Evolutionary conservation across 2,113 vertebrate genomes (phyloP).

Genomic region (Bujurquina vittata): DNA sequence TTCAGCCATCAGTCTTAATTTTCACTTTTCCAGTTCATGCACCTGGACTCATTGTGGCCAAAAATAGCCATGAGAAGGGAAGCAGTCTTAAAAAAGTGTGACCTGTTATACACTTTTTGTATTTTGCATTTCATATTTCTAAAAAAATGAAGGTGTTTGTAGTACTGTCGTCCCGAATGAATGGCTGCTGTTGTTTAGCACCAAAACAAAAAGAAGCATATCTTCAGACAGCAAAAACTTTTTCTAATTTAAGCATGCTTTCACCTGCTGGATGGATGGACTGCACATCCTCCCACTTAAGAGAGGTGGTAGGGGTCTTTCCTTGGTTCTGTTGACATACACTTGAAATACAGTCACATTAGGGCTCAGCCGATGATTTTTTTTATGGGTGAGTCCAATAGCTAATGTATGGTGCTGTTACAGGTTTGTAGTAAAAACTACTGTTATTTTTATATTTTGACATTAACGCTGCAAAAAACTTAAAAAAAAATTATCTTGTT

Average conservation of each 20-base stretch:
- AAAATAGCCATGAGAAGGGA: background rate
- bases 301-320: background rate
- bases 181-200: background rate
- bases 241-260: background rate
- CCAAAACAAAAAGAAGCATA: background rate
- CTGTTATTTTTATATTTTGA: too few relatives aligned
- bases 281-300: background rate
- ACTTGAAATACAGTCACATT: background rate
- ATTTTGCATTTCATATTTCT: background rate
- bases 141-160: background rate
- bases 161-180: background rate
- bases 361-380: background rate
- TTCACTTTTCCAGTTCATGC: slow-evolving; percentile 27
- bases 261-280: background rate
- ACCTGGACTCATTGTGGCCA: slow-evolving; percentile 42
- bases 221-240: rapidly evolving
- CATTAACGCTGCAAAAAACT: too few relatives aligned
- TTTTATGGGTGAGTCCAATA: background rate
- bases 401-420: too few relatives aligned
- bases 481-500: background rate
- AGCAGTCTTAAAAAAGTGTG: background rate
- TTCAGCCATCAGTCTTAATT: slow-evolving; percentile 5
- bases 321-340: background rate
- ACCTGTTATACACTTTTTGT: slow-evolving; percentile 15
- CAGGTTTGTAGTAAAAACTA: too few relatives aligned